A percentile compares a stretch with the other conserved stretches of the same genome.
Evolutionary conservation across 1,140 invertebrate genomes (phyloP).

Genomic region (Asobara japonica): DNA sequence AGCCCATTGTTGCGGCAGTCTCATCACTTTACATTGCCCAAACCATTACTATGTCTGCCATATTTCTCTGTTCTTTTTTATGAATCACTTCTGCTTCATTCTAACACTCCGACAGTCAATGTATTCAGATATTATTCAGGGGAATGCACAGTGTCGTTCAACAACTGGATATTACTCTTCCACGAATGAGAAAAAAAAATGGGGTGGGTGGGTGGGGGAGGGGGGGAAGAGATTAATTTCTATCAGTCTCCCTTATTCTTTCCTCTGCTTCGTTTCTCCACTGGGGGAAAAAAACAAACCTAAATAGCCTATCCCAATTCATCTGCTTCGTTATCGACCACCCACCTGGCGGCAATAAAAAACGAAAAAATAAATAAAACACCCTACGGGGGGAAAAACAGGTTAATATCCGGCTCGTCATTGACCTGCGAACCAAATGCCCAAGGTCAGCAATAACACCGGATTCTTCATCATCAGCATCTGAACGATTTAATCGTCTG

Average conservation of each 20-base stretch:
- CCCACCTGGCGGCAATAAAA: not conserved
- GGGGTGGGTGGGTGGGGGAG: too few species aligned
- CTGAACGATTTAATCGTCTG: not conserved
- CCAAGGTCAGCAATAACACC: not conserved
- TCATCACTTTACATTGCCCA: not conserved
- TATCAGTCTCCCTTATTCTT: not conserved
- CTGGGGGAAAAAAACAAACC: not conserved
- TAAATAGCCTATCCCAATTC: not conserved
- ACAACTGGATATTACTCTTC: not conserved
- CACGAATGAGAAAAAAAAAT: not conserved
- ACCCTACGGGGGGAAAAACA: not conserved
- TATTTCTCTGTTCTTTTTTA: too few species aligned
- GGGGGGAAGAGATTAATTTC: not conserved
- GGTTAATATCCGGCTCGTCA: not conserved
- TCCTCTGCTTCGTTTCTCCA: not conserved
- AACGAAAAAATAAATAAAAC: not conserved
- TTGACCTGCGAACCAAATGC: not conserved
- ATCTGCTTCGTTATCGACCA: not conserved
- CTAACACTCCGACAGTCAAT: not conserved
- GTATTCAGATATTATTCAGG: not conserved
- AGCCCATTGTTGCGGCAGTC: not conserved
- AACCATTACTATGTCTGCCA: not conserved
- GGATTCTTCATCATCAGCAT: not conserved
- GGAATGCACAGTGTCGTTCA: not conserved
- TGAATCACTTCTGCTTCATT: not conserved